Base-by-base conservation (phyloP, 2,797 vertebrate genomes). In the Melanotaenia parkinsoni region DNA sequence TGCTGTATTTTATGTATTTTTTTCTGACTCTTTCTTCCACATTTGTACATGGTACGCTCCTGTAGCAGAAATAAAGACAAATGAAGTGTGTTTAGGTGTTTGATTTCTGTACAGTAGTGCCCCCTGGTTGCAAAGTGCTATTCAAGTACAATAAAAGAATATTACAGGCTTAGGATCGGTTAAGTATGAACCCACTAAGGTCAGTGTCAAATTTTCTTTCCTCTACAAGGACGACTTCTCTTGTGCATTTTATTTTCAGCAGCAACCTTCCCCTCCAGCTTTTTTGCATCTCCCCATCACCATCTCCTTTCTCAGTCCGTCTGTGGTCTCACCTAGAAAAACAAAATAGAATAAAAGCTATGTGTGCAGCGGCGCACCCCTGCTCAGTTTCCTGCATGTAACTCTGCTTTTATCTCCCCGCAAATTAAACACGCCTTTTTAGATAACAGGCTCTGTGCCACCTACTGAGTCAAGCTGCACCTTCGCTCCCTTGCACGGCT, bases 351-450 rank as follows among this genome's bases (percentile, higher is more conserved):
- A 67, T 54, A 4, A 57, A 75, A 76, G 47, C 76, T n/a, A 61
- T 33, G 58, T 33, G 57, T 4, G 12, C 54, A 0, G 43, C 9
- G 56, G 13, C 7, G 26, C 74, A 67, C 51, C 57, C 18, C 68
- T 53, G 71, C 37, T 57, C 32, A 13, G 14, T 60, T 32, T 81
- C 64, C 76, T 70, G 71, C 28, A 62, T 13, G 33, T 6, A 51
- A 33, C 72, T 67, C 28, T 0, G 61, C 90, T 90, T 89, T 90
- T 83, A 91, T 90, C 81, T 81, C 26, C 5, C 71, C 63, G 72
- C 87, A 89, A 88, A 90, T 90, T 84, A 89, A 91, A 87, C 80
- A 82, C 77, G 59, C 26, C 83, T 81, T 79, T 89, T 82, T 76
- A 87, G 86, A 88, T 80, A 83, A 83, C 81, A 69, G 83, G 68